Evolutionary conservation across 2,888 invertebrate species (phyloP).

Genomic region (Leuctra nigra): DNA sequence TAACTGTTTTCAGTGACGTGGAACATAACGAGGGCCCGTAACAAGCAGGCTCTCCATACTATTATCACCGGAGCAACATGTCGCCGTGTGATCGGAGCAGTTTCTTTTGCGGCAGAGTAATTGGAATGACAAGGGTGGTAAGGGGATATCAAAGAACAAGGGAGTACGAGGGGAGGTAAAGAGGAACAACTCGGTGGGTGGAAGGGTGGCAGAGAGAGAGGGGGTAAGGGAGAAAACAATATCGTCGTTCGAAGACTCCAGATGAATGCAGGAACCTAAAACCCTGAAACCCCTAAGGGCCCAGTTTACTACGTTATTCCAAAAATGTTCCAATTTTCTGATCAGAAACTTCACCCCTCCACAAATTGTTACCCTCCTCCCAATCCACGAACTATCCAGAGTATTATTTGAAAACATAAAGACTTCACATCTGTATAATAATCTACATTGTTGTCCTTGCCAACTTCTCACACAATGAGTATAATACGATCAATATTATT

Average conservation of each 20-base stretch:
- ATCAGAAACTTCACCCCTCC: constrained; percentile 9
- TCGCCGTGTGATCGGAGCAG: no score
- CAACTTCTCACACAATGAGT: no score
- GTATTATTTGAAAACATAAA: neutral
- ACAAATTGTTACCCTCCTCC: no score
- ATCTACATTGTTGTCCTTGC: no score
- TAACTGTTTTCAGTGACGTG: no score
- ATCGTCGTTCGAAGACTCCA: constrained; percentile 5
- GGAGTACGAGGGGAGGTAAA: neutral
- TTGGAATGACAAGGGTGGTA: constrained; percentile 26
- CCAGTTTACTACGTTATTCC: constrained; percentile 21
- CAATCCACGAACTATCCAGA: neutral
- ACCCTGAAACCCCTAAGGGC: constrained; percentile 8
- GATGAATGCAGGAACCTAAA: constrained; percentile 8
- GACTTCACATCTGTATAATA: no score
- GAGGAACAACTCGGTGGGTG: neutral
- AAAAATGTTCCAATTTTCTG: constrained; percentile 27
- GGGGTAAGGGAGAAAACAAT: constrained; percentile 15
- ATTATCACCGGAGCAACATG: neutral
- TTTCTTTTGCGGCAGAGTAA: constrained; percentile 27
- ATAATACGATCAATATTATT: no score
- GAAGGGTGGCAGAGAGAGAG: neutral
- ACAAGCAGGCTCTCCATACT: neutral
- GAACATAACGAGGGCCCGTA: no score
- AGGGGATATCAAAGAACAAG: constrained; percentile 16